Evolutionary conservation across 2,113 vertebrate species (phyloP), one percentile per base, ranked within the genome.

Genomic region (Pristiophorus japonicus): DNA sequence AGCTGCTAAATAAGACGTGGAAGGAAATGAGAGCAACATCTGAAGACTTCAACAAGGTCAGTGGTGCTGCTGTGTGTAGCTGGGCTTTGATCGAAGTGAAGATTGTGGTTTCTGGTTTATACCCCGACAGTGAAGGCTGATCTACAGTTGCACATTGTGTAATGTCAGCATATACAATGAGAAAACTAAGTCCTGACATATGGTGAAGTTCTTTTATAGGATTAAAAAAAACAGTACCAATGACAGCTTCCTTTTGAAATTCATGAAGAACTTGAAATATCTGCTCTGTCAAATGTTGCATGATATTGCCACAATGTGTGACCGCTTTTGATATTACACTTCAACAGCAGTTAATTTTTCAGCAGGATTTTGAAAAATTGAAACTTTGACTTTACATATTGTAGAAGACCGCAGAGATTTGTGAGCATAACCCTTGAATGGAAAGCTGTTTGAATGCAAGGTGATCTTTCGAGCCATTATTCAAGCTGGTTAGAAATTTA

Each of bases 1-100:
- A 99, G 97, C 98, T 99, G 96, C 97, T 99, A 96, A 99, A 99
- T 97, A 99, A 99, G 97, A 99, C 99, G 38, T 99, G 99, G 99
- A 99, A 99, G 96, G 99, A 99, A 97, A 99, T 99, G 99, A 98
- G 99, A 96, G 99, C 99, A 95, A 99, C 99, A 2, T 99, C 98
- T 63, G 99, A 99, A 97, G 99, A 99, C 97, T 99, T 99, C 97
- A 99, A 99, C 97, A 99, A 99, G 98, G 99, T 99, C 38, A 97
- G 96, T 96, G 51, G 38, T 42, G 95, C 24, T 27, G 62, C 96
- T 96, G 84, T 96, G 62, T 88, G 96, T 55, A 38, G 55, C 34
- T 63, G 34, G 20, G 18, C 55, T 63, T 55, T 38, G 34, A 18
- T 62, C 20, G 27, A 63, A 91, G 0, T 90, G 88, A 88, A 30